Percentiles rank a stretch among this genome's conserved stretches.
phyloP scores from a whole-genome alignment of 2,888 invertebrate genomes.

The Lamellibrachia columna region DNA sequence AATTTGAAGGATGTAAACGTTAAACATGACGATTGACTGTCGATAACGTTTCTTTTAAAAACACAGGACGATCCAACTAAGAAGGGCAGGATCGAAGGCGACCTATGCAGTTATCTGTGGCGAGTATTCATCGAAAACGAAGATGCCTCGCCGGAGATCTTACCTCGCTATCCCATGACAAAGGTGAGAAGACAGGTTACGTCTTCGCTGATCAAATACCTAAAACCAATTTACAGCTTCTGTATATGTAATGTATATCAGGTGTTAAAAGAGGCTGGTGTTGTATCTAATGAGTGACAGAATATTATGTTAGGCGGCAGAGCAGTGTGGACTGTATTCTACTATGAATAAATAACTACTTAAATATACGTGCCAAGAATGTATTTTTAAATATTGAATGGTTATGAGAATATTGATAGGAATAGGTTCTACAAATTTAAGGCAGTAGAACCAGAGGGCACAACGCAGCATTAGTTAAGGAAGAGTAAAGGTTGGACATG shows the following conservation, averaged over 20 bases:
- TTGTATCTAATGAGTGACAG: not conserved
- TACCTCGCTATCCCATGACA: slow-evolving; percentile 57
- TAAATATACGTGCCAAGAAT: too few relatives aligned
- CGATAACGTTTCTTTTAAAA: not conserved
- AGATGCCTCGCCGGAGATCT: slow-evolving; percentile 46
- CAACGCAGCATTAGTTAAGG: too few relatives aligned
- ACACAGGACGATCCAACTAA: not conserved
- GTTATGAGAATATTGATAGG: too few relatives aligned
- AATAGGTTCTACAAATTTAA: too few relatives aligned
- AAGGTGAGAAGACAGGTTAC: slow-evolving; percentile 44
- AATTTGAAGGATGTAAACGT: not conserved
- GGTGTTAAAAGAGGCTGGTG: not conserved
- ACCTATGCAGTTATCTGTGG: not conserved
- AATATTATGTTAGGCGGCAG: not conserved
- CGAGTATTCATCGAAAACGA: not conserved
- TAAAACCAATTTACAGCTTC: not conserved
- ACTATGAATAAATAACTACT: too few relatives aligned
- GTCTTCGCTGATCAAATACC: not conserved
- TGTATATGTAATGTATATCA: not conserved
- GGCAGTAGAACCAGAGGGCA: too few relatives aligned
- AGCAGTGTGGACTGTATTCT: not conserved
- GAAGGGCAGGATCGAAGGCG: not conserved
- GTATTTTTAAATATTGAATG: too few relatives aligned
- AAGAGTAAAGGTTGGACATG: too few relatives aligned
- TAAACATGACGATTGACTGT: not conserved